phyloP scores from a whole-genome alignment of 1,140 invertebrate genomes.

The Monochamus saltuarius region DNA sequence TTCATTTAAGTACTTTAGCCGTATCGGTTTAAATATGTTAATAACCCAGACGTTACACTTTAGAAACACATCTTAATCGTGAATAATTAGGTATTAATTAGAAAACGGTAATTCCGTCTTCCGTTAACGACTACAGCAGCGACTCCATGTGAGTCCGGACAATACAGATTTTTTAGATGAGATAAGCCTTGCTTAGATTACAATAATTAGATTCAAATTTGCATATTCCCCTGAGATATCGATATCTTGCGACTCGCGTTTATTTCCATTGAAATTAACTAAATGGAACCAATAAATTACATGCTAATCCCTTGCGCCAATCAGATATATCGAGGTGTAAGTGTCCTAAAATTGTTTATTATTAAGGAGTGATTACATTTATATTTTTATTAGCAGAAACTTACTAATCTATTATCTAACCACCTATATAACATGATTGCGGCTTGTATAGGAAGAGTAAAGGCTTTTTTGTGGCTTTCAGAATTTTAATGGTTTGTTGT shows the following conservation, averaged over 20 bases:
- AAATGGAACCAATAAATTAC: conserved; percentile 8
- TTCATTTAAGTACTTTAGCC: too few species aligned
- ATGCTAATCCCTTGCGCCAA: background rate
- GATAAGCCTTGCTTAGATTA: background rate
- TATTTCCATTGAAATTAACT: conserved; percentile 9
- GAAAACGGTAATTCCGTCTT: background rate
- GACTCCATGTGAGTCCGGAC: conserved; percentile 7
- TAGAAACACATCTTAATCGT: conserved; percentile 3
- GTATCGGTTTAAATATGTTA: conserved; percentile 5
- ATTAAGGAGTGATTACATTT: too few species aligned
- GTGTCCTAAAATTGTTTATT: too few species aligned
- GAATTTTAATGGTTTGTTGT: too few species aligned
- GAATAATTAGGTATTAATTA: conserved; percentile 7
- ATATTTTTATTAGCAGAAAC: too few species aligned
- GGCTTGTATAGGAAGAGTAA: too few species aligned
- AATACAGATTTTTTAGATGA: conserved; percentile 15
- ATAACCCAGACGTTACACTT: conserved; percentile 3
- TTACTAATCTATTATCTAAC: too few species aligned
- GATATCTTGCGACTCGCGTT: conserved; percentile 6
- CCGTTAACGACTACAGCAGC: background rate
- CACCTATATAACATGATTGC: too few species aligned
- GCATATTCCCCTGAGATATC: conserved; percentile 9
- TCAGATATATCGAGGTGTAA: too few species aligned
- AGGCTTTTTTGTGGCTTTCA: too few species aligned
- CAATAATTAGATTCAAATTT: conserved; percentile 14